These are phyloP conservation scores for Bombus sylvicola DNA, from an alignment of 1,140 invertebrate species.

Conservation along the genomic window DNA sequence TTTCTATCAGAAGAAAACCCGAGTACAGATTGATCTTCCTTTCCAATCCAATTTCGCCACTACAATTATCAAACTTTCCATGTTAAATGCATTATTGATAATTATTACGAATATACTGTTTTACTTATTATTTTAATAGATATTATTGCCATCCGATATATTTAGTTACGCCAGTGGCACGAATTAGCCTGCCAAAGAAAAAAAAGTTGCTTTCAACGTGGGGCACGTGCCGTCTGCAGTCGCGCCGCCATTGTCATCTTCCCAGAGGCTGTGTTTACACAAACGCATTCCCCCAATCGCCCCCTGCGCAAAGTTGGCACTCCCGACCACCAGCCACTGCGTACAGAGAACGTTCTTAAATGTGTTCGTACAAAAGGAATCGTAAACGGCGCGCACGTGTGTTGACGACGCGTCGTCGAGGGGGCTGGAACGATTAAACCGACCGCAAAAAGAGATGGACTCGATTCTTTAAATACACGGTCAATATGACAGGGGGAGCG, in stretches of 20 bases:
- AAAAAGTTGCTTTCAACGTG: neutral
- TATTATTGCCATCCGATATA: no score
- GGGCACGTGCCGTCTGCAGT: conserved; percentile 38
- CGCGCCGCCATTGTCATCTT: conserved; percentile 44
- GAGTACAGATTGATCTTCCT: conserved; percentile 8
- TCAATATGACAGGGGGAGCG: neutral
- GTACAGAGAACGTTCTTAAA: conserved; percentile 2
- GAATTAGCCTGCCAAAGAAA: conserved; percentile 2
- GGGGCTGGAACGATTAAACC: conserved; percentile 42
- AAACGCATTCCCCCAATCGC: conserved; percentile 9
- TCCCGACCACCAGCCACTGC: conserved; percentile 4
- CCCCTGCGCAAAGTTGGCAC: conserved; percentile 15
- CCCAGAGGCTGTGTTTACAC: conserved; percentile 39
- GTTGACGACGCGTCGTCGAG: neutral
- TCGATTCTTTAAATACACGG: conserved; percentile 31
- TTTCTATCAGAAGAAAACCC: conserved; percentile 4
- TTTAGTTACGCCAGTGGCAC: neutral
- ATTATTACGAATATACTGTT: neutral
- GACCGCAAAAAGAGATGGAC: conserved; percentile 47
- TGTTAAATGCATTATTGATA: neutral
- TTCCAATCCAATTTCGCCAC: conserved; percentile 9
- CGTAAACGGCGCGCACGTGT: conserved; percentile 51
- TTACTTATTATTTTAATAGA: neutral
- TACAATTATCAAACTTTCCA: neutral
- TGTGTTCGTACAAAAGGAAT: conserved; percentile 34